Percentiles rank a stretch among this genome's conserved stretches.
phyloP scores from a whole-genome alignment of 2,888 invertebrate genomes.

The Ashinkailepas kermadecensis region DNA sequence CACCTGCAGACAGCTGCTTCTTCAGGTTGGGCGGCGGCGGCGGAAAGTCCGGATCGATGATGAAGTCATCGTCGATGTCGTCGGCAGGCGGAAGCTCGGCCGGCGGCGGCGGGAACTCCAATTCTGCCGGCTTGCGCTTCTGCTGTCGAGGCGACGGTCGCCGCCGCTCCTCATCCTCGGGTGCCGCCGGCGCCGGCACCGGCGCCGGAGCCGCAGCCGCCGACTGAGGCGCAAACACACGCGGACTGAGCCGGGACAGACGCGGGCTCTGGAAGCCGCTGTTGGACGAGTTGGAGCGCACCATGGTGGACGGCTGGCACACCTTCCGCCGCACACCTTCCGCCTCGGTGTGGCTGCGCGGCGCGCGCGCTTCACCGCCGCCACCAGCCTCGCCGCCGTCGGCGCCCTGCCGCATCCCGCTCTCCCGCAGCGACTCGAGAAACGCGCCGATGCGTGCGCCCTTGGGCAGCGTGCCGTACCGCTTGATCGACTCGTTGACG shows the following conservation, averaged over 20 bases:
- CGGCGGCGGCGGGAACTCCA: constrained; percentile 82
- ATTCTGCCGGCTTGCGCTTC: constrained; percentile 45
- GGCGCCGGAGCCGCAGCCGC: constrained; percentile 24
- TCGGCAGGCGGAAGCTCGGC: constrained; percentile 65
- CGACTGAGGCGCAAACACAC: constrained; percentile 52
- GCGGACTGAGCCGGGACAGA: constrained; percentile 53
- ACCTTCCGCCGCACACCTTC: constrained; percentile 16
- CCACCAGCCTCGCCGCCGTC: constrained; percentile 37
- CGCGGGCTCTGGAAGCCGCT: constrained; percentile 45
- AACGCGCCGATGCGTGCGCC: constrained; percentile 94
- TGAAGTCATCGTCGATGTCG: constrained; percentile 34
- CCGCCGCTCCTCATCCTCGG: constrained; percentile 26
- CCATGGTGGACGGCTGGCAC: constrained; percentile 52
- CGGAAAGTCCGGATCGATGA: constrained; percentile 32
- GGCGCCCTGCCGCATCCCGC: constrained; percentile 49
- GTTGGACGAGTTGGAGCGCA: constrained; percentile 77
- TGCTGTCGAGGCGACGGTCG: constrained; percentile 46
- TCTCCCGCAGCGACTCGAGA: constrained; percentile 82
- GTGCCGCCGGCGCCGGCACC: constrained; percentile 28
- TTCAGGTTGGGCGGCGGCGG: constrained; percentile 32
- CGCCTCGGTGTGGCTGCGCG: neutral
- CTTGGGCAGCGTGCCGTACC: constrained; percentile 94
- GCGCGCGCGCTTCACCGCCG: neutral
- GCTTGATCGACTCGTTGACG: constrained; percentile 23
- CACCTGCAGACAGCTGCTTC: constrained; percentile 25